These are phyloP conservation scores for Papilio machaon DNA, from an alignment of 1,140 invertebrate genomes.

Conservation along the genomic window DNA sequence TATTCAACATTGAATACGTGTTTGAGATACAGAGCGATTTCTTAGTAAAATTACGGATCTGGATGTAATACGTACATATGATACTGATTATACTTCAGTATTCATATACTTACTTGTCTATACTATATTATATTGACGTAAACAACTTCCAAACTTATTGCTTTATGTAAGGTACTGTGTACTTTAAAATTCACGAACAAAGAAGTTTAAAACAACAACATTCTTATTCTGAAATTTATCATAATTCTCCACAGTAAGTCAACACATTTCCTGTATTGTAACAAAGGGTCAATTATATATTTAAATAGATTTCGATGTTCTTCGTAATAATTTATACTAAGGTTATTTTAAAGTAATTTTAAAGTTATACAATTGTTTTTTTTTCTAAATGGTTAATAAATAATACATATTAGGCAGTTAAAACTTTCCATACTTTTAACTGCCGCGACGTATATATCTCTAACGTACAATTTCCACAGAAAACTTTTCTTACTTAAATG, in stretches of 20 bases:
- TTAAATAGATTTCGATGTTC: background rate
- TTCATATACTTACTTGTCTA: too few relatives aligned
- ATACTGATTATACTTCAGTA: too few relatives aligned
- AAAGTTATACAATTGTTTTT: background rate
- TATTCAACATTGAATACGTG: background rate
- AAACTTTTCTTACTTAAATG: slow-evolving; percentile 12
- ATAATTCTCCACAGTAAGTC: too few relatives aligned
- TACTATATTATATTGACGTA: too few relatives aligned
- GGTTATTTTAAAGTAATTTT: background rate
- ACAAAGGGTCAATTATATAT: too few relatives aligned
- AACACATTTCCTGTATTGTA: too few relatives aligned
- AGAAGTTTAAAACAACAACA: too few relatives aligned
- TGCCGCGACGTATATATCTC: background rate
- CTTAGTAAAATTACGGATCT: background rate
- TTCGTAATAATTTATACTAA: background rate
- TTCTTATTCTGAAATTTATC: too few relatives aligned
- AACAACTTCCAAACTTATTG: too few relatives aligned
- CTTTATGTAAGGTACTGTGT: too few relatives aligned
- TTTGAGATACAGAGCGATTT: slow-evolving; percentile 1
- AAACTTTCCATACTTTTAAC: background rate
- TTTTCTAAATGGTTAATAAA: background rate
- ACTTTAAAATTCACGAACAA: too few relatives aligned
- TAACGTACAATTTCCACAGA: slow-evolving; percentile 8
- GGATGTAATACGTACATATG: background rate
- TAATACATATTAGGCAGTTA: background rate